Base-by-base conservation (phyloP, 2,113 vertebrate species). In the Eolophus roseicapilla region DNA sequence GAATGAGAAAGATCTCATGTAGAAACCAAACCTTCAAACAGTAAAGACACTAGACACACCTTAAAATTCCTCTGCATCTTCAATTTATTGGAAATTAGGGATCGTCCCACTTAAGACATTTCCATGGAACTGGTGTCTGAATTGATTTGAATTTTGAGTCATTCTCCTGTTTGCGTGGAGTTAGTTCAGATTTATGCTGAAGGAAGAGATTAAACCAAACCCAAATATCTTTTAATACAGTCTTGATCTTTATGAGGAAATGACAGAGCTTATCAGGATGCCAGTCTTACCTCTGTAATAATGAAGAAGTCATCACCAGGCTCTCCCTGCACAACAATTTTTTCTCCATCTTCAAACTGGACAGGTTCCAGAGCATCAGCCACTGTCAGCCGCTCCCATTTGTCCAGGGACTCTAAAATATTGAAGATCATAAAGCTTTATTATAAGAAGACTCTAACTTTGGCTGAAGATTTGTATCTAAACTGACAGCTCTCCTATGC, bases 251-350 rank as follows among this genome's bases (percentile, higher is more conserved):
- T 82, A 92, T 37, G 86, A 91, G 92, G 89, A 88, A 93, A 79
- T 73, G 62, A 82, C 33, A 78, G 65, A 75, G 75, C 18, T 88
- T 76, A 83, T 76, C 47, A 74, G 27, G 43, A 65, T 62, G 91
- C 18, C n/a, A 60, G 29, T 69, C 96, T 93, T 95, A 99, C 99
- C 99, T 99, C 99, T 23, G 99, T 99, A 96, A 99, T 99, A 96
- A 99, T 99, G 98, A 99, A 99, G 98, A 99, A 99, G 84, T 99
- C 99, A 25, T 99, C 99, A 24, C 99, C 99, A 0, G 99, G 99
- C 47, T 99, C 98, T 81, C 99, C 99, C 91, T 99, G 99, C 57
- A 99, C 99, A 89, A 99, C 99, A 6, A 99, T 99, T 96, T 99
- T 99, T 97, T 99, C 99, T 87, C 99, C 99, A 6, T 99, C 99